phyloP scores from a whole-genome alignment of 2,113 vertebrate genomes.

The Halcyon malimbica region DNA sequence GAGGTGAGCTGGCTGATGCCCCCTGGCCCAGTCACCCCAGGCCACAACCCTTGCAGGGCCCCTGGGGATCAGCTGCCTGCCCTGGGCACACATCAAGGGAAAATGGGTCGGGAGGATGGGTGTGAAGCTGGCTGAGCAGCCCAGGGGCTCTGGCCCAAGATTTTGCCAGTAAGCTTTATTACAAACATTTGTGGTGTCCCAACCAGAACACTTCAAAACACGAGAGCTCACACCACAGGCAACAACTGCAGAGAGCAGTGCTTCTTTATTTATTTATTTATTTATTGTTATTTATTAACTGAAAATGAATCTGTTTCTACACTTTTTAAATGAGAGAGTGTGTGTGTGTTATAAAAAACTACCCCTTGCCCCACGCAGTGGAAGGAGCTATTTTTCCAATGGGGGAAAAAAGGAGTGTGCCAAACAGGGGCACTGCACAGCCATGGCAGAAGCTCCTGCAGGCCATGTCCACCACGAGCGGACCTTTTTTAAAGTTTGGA shows the following conservation, averaged over 20 bases:
- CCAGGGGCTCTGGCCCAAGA: not conserved
- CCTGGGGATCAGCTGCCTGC: not conserved
- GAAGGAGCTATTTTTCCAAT: conserved; percentile 15
- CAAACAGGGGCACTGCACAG: not conserved
- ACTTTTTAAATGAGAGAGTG: not conserved
- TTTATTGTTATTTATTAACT: conserved; percentile 40
- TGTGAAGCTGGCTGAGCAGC: conserved; percentile 24
- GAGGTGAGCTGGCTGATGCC: not conserved
- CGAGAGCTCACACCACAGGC: not conserved
- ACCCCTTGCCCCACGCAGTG: not conserved
- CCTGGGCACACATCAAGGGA: not conserved
- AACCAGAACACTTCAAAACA: conserved; percentile 10
- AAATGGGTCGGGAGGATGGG: not conserved
- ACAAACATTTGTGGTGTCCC: conserved; percentile 31
- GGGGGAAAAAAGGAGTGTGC: not conserved
- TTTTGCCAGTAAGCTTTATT: conserved; percentile 52
- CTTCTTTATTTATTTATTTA: conserved; percentile 45
- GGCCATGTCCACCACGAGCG: not conserved
- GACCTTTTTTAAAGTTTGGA: not conserved
- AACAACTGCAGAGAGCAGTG: not conserved
- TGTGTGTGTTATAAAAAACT: not conserved
- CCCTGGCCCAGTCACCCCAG: not conserved
- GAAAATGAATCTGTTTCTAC: conserved; percentile 51
- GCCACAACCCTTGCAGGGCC: not conserved
- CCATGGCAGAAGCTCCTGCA: not conserved